These are phyloP conservation scores for Syrista parreyssii DNA, from an alignment of 2,888 invertebrate genomes.

Conservation along the genomic window DNA sequence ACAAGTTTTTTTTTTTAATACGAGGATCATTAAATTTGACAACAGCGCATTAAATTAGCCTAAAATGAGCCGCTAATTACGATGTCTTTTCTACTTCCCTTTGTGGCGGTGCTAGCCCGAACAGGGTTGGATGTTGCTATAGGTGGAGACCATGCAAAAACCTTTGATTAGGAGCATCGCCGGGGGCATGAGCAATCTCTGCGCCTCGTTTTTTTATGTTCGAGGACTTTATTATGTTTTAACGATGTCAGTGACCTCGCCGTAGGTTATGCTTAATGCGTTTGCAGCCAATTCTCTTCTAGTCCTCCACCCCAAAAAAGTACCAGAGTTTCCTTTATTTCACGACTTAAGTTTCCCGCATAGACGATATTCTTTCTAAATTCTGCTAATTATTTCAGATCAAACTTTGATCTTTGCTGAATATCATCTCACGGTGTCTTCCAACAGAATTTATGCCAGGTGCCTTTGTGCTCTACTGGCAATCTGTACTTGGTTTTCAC, in stretches of 20 bases:
- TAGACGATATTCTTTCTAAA: neutral
- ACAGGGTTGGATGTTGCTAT: neutral
- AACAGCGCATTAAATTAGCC: too few relatives aligned
- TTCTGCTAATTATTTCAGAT: neutral
- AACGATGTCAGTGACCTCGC: slow-evolving; percentile 47
- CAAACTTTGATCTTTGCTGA: neutral
- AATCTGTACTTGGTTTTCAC: neutral
- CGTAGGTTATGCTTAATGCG: slow-evolving; percentile 27
- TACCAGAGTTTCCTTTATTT: neutral
- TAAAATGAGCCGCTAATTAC: too few relatives aligned
- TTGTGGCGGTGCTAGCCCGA: too few relatives aligned
- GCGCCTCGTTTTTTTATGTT: slow-evolving; percentile 28
- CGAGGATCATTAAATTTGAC: too few relatives aligned
- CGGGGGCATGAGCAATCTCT: slow-evolving; percentile 34
- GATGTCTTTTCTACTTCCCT: too few relatives aligned
- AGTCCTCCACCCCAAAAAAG: neutral
- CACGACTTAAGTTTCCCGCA: too few relatives aligned
- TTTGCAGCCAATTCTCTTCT: slow-evolving; percentile 40
- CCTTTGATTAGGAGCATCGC: slow-evolving; percentile 42
- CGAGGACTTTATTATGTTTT: slow-evolving; percentile 51
- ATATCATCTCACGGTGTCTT: neutral
- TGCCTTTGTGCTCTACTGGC: neutral
- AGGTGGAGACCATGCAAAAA: neutral
- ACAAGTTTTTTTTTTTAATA: too few relatives aligned
- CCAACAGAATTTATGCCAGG: neutral